A percentile compares a stretch with the other conserved stretches of the same genome.
Evolutionary conservation across 2,113 vertebrate genomes (phyloP).

Genomic region (Columbina picui): DNA sequence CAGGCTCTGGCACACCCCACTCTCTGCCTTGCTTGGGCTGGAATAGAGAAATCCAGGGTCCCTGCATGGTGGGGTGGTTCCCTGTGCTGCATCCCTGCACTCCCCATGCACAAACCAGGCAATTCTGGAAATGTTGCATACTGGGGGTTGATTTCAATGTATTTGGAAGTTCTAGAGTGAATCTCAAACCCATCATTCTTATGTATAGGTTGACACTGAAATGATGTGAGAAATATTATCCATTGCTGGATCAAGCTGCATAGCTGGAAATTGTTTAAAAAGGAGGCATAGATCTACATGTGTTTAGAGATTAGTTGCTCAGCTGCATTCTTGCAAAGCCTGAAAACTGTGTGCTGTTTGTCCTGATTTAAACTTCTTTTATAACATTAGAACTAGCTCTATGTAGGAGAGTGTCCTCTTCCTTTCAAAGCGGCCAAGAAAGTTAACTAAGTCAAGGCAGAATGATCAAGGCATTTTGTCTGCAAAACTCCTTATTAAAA

Average conservation of each 20-base stretch:
- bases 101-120: not conserved
- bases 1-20: not conserved
- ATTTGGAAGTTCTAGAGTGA: not conserved
- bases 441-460: not conserved
- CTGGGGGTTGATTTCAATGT: not conserved
- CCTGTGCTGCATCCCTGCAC: fast-evolving
- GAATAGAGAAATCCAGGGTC: not conserved
- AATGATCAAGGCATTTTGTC: not conserved
- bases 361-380: not conserved
- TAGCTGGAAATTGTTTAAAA: not conserved
- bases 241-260: not conserved
- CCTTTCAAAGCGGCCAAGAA: not conserved
- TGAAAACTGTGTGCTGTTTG: not conserved
- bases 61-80: not conserved
- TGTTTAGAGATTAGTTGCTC: not conserved
- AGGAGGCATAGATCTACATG: not conserved
- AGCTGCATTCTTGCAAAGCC: not conserved
- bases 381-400: not conserved
- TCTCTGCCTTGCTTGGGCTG: not conserved
- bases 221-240: not conserved
- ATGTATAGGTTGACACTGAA: not conserved
- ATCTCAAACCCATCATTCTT: not conserved
- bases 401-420: not conserved
- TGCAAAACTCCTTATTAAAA: not conserved
- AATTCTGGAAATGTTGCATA: fast-evolving